Percentiles rank a stretch among this genome's conserved stretches.
phyloP scores from a whole-genome alignment of 2,113 vertebrate species.

The Ciconia maguari region DNA sequence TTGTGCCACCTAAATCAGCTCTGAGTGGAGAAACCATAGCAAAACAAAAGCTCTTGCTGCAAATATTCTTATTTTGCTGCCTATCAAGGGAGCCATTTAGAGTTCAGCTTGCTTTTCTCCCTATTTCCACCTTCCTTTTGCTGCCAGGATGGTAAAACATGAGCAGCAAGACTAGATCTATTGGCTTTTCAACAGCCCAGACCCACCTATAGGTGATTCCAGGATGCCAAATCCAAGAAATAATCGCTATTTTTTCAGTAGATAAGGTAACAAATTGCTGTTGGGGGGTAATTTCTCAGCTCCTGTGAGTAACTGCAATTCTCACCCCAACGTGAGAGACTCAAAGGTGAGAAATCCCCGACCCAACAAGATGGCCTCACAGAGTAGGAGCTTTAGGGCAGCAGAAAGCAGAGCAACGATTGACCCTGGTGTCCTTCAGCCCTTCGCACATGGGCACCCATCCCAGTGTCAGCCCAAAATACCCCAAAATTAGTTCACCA shows the following conservation, averaged over 20 bases:
- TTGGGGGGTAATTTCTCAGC: neutral
- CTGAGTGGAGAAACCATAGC: neutral
- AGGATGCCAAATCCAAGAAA: neutral
- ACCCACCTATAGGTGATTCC: neutral
- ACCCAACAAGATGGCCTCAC: accelerated
- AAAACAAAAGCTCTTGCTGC: neutral
- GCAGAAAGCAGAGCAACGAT: neutral
- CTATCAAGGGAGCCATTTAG: neutral
- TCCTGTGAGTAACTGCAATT: neutral
- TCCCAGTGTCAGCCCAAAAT: neutral
- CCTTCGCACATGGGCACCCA: neutral
- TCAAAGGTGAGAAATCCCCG: neutral
- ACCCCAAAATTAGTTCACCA: neutral
- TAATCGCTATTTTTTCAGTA: neutral
- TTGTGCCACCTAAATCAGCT: neutral
- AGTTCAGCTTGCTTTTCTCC: neutral
- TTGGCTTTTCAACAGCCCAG: neutral
- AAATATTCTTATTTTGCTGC: neutral
- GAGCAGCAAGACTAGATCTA: neutral
- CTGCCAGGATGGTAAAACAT: neutral
- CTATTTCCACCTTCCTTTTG: neutral
- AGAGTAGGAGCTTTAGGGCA: neutral
- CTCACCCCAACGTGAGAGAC: neutral
- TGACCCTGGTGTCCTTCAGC: accelerated
- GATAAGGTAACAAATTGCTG: neutral